These are phyloP conservation scores for Ageneiosus marmoratus DNA, from an alignment of 2,113 vertebrate genomes.

Conservation along the genomic window DNA sequence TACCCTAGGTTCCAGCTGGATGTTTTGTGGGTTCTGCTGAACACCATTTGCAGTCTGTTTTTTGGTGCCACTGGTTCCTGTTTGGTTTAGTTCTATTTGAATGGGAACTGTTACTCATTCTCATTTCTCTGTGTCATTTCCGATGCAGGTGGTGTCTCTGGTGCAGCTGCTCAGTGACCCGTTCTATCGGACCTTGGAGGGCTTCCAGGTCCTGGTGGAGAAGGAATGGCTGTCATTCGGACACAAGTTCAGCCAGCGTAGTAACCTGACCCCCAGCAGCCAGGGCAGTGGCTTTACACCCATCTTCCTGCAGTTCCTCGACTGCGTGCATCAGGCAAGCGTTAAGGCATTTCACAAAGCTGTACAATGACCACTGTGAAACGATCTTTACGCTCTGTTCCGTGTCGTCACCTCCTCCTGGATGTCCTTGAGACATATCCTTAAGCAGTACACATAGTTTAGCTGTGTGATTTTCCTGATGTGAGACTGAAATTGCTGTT, in stretches of 20 bases:
- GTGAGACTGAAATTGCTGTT: too few species aligned
- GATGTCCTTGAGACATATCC: neutral
- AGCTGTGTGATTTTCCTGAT: neutral
- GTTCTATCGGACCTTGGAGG: slow-evolving; percentile 95
- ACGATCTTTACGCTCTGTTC: neutral
- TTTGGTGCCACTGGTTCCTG: neutral
- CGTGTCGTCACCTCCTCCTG: too few species aligned
- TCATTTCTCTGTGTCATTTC: slow-evolving; percentile 3
- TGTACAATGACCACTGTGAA: neutral
- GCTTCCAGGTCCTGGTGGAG: slow-evolving; percentile 92
- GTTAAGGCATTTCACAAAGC: too few species aligned
- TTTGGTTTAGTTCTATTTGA: neutral
- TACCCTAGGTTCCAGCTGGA: neutral
- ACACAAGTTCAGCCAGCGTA: slow-evolving; percentile 94
- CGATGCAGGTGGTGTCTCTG: slow-evolving; percentile 85
- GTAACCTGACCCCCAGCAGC: slow-evolving; percentile 85
- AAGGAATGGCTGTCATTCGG: slow-evolving; percentile 98
- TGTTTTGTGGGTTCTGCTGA: neutral
- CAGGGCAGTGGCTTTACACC: slow-evolving; percentile 94
- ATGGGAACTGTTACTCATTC: neutral
- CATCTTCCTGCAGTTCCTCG: slow-evolving; percentile 93
- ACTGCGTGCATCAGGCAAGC: slow-evolving; percentile 95
- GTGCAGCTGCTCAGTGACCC: slow-evolving; percentile 93
- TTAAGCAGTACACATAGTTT: neutral
- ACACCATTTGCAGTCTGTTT: too few species aligned